Base-by-base conservation (phyloP, 2,113 vertebrate species). In the Lethenteron reissneri region DNA sequence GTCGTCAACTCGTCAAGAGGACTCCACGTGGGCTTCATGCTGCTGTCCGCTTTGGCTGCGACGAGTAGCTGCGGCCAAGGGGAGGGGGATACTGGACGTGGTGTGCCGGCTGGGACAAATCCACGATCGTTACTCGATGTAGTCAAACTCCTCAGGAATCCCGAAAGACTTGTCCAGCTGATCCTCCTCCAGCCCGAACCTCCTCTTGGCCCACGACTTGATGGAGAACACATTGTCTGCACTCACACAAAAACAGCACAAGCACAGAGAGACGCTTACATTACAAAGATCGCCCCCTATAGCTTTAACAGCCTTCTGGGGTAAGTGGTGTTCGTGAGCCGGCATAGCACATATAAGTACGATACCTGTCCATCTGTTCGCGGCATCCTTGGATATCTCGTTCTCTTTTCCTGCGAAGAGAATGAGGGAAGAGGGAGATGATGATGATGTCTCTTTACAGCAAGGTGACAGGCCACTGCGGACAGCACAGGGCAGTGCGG, bases 171-270 rank as follows among this genome's bases (percentile, higher is more conserved):
- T 95, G 77, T 97, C 82, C 76, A 97, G 87, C 76, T 81, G 85
- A 76, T 79, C 82, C 76, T 92, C 86, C 79, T 99, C 90, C 60
- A 96, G 86, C 71, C 87, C 80, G 79, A 95, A 97, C 78, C 94
- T 99, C 80, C 84, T 88, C 79, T 94, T 96, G 70, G 92, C 92
- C 94, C 94, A 99, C 15, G 88, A 92, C 81, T 92, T 99, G 76
- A 95, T 83, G 72, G 90, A 81, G 77, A 95, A 99, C 75, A 99
- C 82, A 72, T 97, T 99, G 82, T 97, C 94, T 97, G 83, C 73
- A 78, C 78, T 81, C 56, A 76, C 78, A 80, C 77, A 13, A 6
- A 73, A 73, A 70, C 58, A 68, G 21, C 6, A 68, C 64, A 68
- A 68, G 64, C 21, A n/a, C n/a, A 21, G 25, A 69, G 56, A 58